Evolutionary conservation across 2,797 vertebrate species (phyloP).

Genomic region (Phoxinus dragarum): DNA sequence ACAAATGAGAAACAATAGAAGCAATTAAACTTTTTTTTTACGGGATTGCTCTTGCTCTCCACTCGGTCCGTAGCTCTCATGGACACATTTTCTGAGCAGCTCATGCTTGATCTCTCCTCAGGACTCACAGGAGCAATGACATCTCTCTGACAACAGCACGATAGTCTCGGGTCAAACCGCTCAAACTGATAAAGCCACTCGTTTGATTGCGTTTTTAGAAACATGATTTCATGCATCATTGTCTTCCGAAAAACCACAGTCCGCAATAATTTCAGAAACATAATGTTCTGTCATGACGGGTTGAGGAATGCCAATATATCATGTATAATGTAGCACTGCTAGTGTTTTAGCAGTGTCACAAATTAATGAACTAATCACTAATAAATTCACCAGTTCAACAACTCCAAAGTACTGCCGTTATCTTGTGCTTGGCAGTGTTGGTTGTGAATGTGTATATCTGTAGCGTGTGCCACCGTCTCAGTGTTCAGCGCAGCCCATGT

Average conservation of each 20-base stretch:
- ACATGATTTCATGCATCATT: not conserved
- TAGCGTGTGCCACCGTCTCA: slow-evolving; percentile 63
- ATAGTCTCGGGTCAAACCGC: not conserved
- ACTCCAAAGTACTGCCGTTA: not conserved
- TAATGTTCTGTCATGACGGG: not conserved
- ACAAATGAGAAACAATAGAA: too few relatives aligned
- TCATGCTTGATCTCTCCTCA: too few relatives aligned
- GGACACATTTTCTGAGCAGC: too few relatives aligned
- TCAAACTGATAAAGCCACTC: not conserved
- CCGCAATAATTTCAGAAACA: not conserved
- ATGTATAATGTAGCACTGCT: not conserved
- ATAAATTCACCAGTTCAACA: not conserved
- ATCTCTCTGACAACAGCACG: too few relatives aligned
- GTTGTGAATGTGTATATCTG: slow-evolving; percentile 56
- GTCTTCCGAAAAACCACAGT: not conserved
- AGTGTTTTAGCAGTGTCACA: not conserved
- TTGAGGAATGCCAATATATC: not conserved
- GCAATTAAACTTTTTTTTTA: too few relatives aligned
- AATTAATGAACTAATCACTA: not conserved
- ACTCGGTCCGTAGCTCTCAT: too few relatives aligned
- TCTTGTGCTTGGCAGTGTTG: not conserved
- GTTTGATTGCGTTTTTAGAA: not conserved
- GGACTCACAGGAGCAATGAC: not conserved
- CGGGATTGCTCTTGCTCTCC: too few relatives aligned
- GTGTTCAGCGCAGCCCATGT: slow-evolving; percentile 72